Base-by-base conservation (phyloP, 2,113 vertebrate species). In the Sprattus sprattus region DNA sequence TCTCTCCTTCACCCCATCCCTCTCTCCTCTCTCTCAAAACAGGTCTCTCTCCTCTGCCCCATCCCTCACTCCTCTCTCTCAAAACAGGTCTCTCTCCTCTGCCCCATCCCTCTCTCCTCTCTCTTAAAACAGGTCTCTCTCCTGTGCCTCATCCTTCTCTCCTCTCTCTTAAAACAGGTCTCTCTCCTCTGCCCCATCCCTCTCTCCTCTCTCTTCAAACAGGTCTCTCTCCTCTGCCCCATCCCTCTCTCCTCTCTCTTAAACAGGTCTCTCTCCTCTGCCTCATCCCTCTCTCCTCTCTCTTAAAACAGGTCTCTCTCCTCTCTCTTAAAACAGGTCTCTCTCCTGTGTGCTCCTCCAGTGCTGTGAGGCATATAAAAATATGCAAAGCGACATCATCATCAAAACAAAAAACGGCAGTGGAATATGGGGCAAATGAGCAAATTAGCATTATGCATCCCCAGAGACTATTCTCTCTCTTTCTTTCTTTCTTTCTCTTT, bases 371-470 rank as follows among this genome's bases (percentile, higher is more conserved):
- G 92, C 92, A 86, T 1, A 89, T 1, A 89, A 93, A 92, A 91
- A 95, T 93, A 95, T 94, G 94, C 93, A 95, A 94, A 95, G 92
- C 89, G 87, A 91, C 91, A 91, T 88, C 90, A 93, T 90, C 94
- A 93, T 94, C 94, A 94, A 94, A 94, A 94, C 94, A 94, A 92
- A 64, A 94, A 94, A 92, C 90, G 93, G 92, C 90, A 90, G 91
- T 71, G 92, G 93, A 94, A 95, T 94, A 93, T 94, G 93, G 94
- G 93, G 93, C 92, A 94, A 94, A 92, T 90, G 92, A 92, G 92
- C 86, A 90, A 94, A 94, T 95, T 94, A 94, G 94, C 93, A 95
- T 39, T 39, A 39, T 94, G 92, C 92, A 92, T 91, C 93, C 94
- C 94, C 64, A 87, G 92, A 92, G 93, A 93, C 88, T 32, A 1